Percentiles rank a stretch among this genome's conserved stretches.
Conservation (phyloP, 2,113 vertebrate species). For the Rallus limicola region DNA sequence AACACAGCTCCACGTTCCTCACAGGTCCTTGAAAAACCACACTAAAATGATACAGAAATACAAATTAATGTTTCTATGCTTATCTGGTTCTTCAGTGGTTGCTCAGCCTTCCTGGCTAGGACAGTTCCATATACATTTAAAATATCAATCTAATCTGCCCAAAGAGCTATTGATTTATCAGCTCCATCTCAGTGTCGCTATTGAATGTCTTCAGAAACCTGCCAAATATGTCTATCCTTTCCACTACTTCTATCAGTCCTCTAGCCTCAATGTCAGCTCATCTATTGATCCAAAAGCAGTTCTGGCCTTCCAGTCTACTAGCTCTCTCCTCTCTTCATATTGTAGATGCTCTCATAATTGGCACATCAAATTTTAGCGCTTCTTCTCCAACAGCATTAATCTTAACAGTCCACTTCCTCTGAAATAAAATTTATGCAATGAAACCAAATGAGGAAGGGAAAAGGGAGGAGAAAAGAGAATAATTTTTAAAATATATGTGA, state of each 20-base stretch:
- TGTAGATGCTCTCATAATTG: neutral
- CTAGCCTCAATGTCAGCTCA: slow-evolving; percentile 57
- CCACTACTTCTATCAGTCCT: slow-evolving; percentile 41
- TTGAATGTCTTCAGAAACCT: slow-evolving; percentile 61
- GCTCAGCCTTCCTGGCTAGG: slow-evolving; percentile 12
- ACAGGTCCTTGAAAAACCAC: neutral
- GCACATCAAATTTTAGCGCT: neutral
- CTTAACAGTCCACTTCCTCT: neutral
- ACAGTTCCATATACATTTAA: slow-evolving; percentile 56
- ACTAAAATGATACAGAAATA: neutral
- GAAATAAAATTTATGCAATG: neutral
- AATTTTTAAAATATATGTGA: neutral
- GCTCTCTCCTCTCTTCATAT: neutral
- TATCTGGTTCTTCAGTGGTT: slow-evolving; percentile 25
- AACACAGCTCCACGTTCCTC: neutral
- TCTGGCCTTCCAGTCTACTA: slow-evolving; percentile 59
- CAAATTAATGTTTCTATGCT: slow-evolving; percentile 16
- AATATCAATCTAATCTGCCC: slow-evolving; percentile 64
- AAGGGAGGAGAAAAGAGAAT: neutral
- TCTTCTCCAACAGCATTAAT: neutral
- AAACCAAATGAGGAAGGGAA: neutral
- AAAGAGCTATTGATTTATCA: slow-evolving; percentile 67
- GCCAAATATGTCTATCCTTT: slow-evolving; percentile 51
- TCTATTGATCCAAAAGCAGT: slow-evolving; percentile 58
- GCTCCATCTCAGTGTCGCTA: slow-evolving; percentile 26